Percentiles rank a stretch among this genome's conserved stretches.
These are phyloP conservation scores for Apteryx owenii DNA, from an alignment of 2,113 vertebrate genomes.

Conservation along the genomic window DNA sequence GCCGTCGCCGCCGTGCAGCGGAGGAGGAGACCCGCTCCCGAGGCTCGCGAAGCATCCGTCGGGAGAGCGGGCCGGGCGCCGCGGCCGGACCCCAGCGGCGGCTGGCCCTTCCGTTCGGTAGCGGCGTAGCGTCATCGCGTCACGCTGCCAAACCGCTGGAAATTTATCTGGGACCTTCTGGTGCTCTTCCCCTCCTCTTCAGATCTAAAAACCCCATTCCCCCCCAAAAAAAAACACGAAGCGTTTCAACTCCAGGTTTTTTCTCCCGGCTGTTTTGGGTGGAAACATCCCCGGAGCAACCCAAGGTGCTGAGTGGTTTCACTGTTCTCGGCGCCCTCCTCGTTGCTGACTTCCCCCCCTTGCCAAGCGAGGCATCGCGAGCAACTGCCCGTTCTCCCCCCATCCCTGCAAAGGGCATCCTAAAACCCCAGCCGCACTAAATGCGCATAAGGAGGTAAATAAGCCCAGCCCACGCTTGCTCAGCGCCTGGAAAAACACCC, in stretches of 20 bases:
- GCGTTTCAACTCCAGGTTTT: not conserved
- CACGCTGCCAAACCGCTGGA: fast-evolving
- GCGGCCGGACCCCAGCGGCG: not conserved
- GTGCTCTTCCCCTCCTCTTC: not conserved
- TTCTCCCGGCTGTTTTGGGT: not conserved
- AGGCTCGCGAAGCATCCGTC: not conserved
- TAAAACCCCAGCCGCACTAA: not conserved
- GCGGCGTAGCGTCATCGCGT: not conserved
- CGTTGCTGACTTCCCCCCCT: not conserved
- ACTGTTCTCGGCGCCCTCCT: not conserved
- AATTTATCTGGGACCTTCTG: fast-evolving
- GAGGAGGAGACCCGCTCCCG: not conserved
- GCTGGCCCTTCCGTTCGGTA: not conserved
- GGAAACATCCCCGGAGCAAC: not conserved
- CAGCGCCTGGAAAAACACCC: not conserved
- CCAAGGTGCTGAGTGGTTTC: fast-evolving
- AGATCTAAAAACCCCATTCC: too few species aligned
- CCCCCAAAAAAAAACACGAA: not conserved
- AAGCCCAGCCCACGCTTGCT: not conserved
- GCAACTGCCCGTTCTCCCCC: not conserved
- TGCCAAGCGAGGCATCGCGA: not conserved
- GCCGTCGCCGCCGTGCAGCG: not conserved
- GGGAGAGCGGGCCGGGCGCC: fast-evolving
- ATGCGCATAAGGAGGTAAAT: not conserved
- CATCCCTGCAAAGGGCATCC: not conserved